Evolutionary conservation across 2,797 vertebrate species (phyloP), one percentile per base, ranked within the genome.

Genomic region (Halcyon chelicuti): DNA sequence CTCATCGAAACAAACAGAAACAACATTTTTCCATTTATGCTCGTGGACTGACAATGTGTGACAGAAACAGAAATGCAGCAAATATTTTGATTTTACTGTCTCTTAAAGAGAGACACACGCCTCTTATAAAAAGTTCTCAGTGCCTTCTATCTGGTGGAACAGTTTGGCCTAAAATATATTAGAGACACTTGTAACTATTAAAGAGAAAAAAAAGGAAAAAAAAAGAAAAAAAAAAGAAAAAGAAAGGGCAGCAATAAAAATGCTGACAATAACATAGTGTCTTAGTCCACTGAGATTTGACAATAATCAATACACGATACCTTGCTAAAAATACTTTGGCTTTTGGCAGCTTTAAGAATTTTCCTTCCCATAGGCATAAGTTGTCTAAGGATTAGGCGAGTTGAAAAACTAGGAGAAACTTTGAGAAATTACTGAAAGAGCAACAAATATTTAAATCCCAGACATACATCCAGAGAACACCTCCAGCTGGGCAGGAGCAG

Each of bases 391-490:
- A 52, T 74, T 63, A 87, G 40, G 26, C 7, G 26, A 73, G 33
- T 42, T 12, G 16, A 44, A 84, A 88, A 82, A 55, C 29, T 65
- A 31, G 1, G 35, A 78, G 66, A 75, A 90, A 42, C 61, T 21
- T 73, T 2, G 55, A 79, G 75, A 92, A 95, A 85, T 88, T 77
- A 80, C 68, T 54, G 78, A 71, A 71, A 86, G 72, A 67, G 60
- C 44, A 86, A 88, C 90, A 92, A 92, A 92, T 87, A 91, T 93
- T 94, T 85, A 87, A 91, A 93, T 89, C 18, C 61, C 14, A 31
- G 78, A 37, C 65, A 85, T 42, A 40, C 61, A 85, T 42, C 28
- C 71, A 62, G 35, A 21, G 9, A 60, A 26, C 22, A 82, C 47
- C 31, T 89, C 65, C 86, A 92, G 67, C 86, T 79, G 81, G 75